Evolutionary conservation across 2,113 vertebrate genomes (phyloP), one percentile per base, ranked within the genome.

Genomic region (Apus apus): DNA sequence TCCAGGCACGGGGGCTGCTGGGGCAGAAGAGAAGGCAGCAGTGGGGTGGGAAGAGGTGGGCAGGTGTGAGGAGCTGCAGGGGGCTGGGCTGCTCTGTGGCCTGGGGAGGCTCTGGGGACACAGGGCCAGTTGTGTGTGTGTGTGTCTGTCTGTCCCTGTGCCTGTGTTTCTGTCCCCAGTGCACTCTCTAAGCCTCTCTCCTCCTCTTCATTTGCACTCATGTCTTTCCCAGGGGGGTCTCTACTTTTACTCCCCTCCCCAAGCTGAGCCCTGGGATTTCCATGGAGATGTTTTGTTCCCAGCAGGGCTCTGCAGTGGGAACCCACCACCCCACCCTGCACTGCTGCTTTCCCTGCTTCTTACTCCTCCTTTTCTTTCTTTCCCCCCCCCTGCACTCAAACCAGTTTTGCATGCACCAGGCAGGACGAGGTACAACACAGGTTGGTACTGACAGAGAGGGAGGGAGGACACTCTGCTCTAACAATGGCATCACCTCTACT

Each of bases 221-320:
- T 32, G n/a, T 5, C 36, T 23, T 11, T 10, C 1, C 89, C 71
- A 8, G 0, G 0, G 13, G 36, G 29, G 48, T 16, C 5, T 19
- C 65, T 38, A 2, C 8, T 4, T 79, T 2, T 15, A 6, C 27
- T 9, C 45, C 58, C 61, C 29, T 36, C 19, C 11, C 8, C 84
- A 34, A 61, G 73, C 57, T 11, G 70, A 90, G 78, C 82, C 68
- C 48, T 13, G 61, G 83, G 58, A 3, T 32, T 45, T 15, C 79
- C 40, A 3, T 2, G 5, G 80, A 15, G 64, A 10, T 43, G 11
- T 13, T 43, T 43, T 43, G 40, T 13, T 43, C 43, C 2, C 38
- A 25, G 2, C 1, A 4, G 32, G 11, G 21, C 46, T 66, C 40
- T 79, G 75, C 74, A 30, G 36, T 5, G 80, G 56, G 27, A 48